Base-by-base conservation (phyloP, 2,797 vertebrate species). In the Lepus townsendii region DNA sequence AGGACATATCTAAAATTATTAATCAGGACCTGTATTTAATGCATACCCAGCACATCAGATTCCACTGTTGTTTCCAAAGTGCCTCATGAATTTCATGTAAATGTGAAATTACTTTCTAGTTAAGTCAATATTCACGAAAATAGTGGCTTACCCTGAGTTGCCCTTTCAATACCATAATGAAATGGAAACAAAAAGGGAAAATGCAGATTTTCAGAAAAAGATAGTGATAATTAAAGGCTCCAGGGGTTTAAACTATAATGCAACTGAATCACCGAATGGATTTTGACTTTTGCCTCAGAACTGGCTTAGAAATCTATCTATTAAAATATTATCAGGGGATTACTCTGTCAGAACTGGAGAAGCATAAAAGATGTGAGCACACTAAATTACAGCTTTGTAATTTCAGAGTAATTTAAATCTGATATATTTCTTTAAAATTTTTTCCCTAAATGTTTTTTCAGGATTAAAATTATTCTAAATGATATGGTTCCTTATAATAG, bases 371-470 rank as follows among this genome's bases (percentile, higher is more conserved):
- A 83, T 95, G 80, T 75, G 75, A 97, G 66, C 38, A 62, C 42
- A 95, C 13, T 95, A 98, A 98, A 98, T 98, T 97, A 97, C n/a
- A 97, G 95, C 57, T 91, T 97, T 95, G 50, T 32, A 96, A 97
- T 97, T 97, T 97, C 80, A 89, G 80, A 24, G 42, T 97, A 97
- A 97, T 98, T 98, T 97, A 95, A 95, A 0, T 32, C 42, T 95
- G 73, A 94, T 97, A 94, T 86, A 95, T 84, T 97, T 97, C 92
- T 94, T 35, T 86, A 87, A 97, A 75, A 91, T 97, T 79, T 90
- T 97, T 95, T 65, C 30, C 76, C 91, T 71, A 97, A 91, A 93
- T 90, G 27, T 96, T 96, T 96, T 94, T 96, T 95, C 79, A 86
- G 77, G 8, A 42, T 88, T 88, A 95, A 97, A 95, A 95, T 90